Conservation (phyloP, 2,888 invertebrate species). For the Sclerodermus sp. region DNA sequence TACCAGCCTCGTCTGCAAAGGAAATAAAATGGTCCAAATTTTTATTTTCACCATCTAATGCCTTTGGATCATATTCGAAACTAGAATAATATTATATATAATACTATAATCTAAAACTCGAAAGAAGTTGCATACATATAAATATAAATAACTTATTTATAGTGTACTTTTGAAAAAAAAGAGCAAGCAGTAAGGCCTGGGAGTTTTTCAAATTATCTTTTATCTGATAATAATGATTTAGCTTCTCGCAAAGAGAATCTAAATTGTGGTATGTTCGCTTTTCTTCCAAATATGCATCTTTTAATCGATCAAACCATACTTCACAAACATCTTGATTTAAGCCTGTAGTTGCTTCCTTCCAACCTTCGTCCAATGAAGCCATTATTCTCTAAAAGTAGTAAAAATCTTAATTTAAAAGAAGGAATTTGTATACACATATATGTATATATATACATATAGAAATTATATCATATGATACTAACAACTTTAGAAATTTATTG, state of each 20-base stretch:
- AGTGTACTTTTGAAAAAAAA: slow-evolving; percentile 63
- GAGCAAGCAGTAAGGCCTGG: slow-evolving; percentile 59
- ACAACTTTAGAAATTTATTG: too few relatives aligned
- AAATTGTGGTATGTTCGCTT: slow-evolving; percentile 60
- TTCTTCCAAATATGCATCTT: slow-evolving; percentile 55
- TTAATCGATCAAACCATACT: slow-evolving; percentile 54
- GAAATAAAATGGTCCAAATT: slow-evolving; percentile 61
- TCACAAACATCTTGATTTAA: slow-evolving; percentile 45
- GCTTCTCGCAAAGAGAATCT: slow-evolving; percentile 58
- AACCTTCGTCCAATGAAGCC: slow-evolving; percentile 50
- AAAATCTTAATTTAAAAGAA: too few relatives aligned
- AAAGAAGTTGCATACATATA: too few relatives aligned
- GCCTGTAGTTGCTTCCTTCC: slow-evolving; percentile 53
- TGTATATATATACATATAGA: too few relatives aligned
- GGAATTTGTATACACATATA: too few relatives aligned
- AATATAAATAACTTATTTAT: neutral
- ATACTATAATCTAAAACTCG: too few relatives aligned
- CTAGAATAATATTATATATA: slow-evolving; percentile 46
- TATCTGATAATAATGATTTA: slow-evolving; percentile 56
- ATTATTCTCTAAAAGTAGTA: slow-evolving; percentile 27
- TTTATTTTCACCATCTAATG: slow-evolving; percentile 61
- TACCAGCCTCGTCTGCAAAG: slow-evolving; percentile 60
- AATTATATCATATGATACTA: too few relatives aligned
- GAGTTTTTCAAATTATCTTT: slow-evolving; percentile 56
- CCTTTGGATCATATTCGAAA: slow-evolving; percentile 63